A percentile compares a stretch with the other conserved stretches of the same genome.
These are phyloP conservation scores for Stenodema calcarata DNA, from an alignment of 2,888 invertebrate genomes.

Conservation along the genomic window DNA sequence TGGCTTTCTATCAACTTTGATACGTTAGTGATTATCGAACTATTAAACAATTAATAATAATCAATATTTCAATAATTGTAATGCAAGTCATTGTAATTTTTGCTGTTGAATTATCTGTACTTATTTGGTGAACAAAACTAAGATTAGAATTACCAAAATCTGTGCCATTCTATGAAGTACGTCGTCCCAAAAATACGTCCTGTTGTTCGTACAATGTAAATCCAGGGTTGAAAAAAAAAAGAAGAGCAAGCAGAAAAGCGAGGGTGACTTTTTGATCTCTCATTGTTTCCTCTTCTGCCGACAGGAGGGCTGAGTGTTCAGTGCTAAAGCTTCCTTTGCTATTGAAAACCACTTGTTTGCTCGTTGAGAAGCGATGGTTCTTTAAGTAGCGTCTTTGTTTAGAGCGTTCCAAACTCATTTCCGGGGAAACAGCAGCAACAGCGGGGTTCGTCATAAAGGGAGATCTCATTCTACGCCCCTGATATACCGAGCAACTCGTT, in stretches of 20 bases:
- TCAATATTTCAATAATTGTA: no score
- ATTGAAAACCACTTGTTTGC: conserved; percentile 32
- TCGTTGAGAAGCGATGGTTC: conserved; percentile 27
- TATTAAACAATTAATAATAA: no score
- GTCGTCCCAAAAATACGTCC: not conserved
- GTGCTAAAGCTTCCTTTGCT: conserved; percentile 1
- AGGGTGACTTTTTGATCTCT: not conserved
- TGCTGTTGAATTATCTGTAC: no score
- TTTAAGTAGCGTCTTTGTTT: conserved; percentile 34
- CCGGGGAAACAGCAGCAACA: not conserved
- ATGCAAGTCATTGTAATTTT: no score
- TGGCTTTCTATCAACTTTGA: no score
- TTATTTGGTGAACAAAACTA: no score
- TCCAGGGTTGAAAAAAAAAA: not conserved
- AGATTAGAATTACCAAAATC: no score
- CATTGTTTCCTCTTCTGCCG: not conserved
- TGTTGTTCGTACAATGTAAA: not conserved
- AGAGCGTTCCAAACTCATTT: conserved; percentile 6
- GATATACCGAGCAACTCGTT: no score
- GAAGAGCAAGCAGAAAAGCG: not conserved
- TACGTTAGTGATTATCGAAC: no score
- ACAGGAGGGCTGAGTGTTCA: not conserved
- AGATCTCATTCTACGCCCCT: no score
- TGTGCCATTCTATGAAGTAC: not conserved
- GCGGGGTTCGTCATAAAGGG: no score